phyloP scores from a whole-genome alignment of 2,797 vertebrate genomes.

The Anguilla marmorata region DNA sequence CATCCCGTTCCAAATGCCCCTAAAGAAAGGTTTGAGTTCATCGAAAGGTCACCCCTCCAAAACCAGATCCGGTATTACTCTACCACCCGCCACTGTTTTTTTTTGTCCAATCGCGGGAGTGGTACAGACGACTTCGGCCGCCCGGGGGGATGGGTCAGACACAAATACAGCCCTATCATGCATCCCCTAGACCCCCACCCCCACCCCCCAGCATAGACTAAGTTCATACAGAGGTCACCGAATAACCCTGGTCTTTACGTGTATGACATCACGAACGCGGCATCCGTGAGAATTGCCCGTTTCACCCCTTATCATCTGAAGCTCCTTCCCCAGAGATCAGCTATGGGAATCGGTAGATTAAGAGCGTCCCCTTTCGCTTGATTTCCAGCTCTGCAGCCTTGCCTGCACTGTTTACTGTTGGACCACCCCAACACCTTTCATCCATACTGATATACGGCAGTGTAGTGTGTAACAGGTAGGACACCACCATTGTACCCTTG shows the following conservation, averaged over 20 bases:
- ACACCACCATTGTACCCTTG: too few species aligned
- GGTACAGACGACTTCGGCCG: slow-evolving; percentile 24
- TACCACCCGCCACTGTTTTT: slow-evolving; percentile 44
- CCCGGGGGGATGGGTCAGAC: not conserved
- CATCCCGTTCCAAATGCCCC: not conserved
- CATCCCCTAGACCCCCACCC: slow-evolving; percentile 37
- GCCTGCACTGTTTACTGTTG: not conserved
- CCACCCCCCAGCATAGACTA: slow-evolving; percentile 5
- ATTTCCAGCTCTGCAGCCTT: not conserved
- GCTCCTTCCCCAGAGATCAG: not conserved
- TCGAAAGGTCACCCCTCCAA: slow-evolving; percentile 62
- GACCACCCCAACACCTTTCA: not conserved
- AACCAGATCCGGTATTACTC: slow-evolving; percentile 32
- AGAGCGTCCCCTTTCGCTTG: not conserved
- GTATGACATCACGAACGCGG: slow-evolving; percentile 46
- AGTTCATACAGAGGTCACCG: slow-evolving; percentile 70
- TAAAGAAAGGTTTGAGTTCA: slow-evolving; percentile 57
- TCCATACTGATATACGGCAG: too few species aligned
- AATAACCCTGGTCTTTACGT: slow-evolving; percentile 51
- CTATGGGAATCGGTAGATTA: not conserved
- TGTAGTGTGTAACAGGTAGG: too few species aligned
- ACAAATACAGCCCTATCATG: slow-evolving; percentile 45
- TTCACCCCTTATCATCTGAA: not conserved
- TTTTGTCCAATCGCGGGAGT: slow-evolving; percentile 50
- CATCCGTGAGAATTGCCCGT: slow-evolving; percentile 39